Percentiles rank a stretch among this genome's conserved stretches.
Evolutionary conservation across 2,797 vertebrate species (phyloP).

Genomic region (Kryptolebias ocellatus): DNA sequence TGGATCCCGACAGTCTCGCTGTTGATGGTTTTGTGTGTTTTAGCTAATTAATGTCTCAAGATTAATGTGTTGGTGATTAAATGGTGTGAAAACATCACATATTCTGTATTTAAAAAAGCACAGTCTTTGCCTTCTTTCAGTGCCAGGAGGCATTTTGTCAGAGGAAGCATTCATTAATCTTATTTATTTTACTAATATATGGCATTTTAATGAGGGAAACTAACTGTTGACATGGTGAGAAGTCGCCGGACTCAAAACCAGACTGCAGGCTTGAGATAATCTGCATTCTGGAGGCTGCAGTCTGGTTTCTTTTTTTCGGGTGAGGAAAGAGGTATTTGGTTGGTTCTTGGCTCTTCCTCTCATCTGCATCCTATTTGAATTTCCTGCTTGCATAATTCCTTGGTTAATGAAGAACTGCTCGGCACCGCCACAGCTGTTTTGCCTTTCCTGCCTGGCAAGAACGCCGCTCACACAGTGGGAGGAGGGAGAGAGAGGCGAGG

Average conservation of each 20-base stretch:
- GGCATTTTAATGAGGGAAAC: conserved; percentile 18
- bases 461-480: conserved; percentile 15
- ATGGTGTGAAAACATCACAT: conserved; percentile 55
- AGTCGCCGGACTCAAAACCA: conserved; percentile 24
- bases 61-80: conserved; percentile 51
- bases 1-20: conserved; percentile 17
- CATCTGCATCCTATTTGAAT: conserved; percentile 81
- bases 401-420: conserved; percentile 69
- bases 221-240: conserved; percentile 36
- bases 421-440: conserved; percentile 69
- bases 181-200: conserved; percentile 38
- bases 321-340: conserved; percentile 41
- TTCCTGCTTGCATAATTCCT: conserved; percentile 78
- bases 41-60: conserved; percentile 49
- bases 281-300: conserved; percentile 30
- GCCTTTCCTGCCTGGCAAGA: conserved; percentile 68
- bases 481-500: neutral
- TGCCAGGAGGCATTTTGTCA: conserved; percentile 43
- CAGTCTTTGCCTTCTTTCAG: conserved; percentile 21
- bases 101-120: conserved; percentile 46
- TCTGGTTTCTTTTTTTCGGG: conserved; percentile 19
- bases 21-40: conserved; percentile 40
- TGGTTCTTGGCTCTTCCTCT: conserved; percentile 59
- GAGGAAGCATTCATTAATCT: conserved; percentile 37
- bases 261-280: conserved; percentile 19